Base-by-base conservation (phyloP, 2,113 vertebrate species). In the Pterocles orientalis region DNA sequence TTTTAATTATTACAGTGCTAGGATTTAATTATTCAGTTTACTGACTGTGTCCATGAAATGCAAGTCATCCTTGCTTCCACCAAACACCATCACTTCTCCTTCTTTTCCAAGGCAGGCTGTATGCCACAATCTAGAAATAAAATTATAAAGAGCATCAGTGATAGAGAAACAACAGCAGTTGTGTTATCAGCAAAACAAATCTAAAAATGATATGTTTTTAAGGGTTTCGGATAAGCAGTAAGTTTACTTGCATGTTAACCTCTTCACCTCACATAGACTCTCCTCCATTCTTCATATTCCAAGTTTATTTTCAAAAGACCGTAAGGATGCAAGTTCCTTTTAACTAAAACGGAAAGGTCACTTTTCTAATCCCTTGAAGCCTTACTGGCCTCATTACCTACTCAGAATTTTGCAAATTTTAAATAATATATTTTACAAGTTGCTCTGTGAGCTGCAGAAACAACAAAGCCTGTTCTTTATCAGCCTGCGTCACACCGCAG, bases 21-120 rank as follows among this genome's bases (percentile, higher is more conserved):
- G 26, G 23, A 91, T 87, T 92, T 56, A 50, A 12, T 56, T 71
- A 43, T 16, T 58, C 91, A 48, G 64, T 73, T 86, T 96, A 98
- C 99, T 98, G 92, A 99, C 99, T n/a, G 98, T 99, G 97, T 99
- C 99, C 76, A 99, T 98, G 41, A 99, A 98, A 54, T 99, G 98
- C 93, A 99, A 97, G 97, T 99, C 98, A 96, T 99, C 99, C 95
- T 99, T 99, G 95, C 99, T 99, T 87, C 99, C 99, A 90, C 99
- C 99, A 95, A 99, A 99, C 93, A 99, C 99, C 97, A 99, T 98
- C 88, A 99, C 98, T 92, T 99, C 99, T 86, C 98, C 98, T 94
- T 99, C 99, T 96, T 98, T 99, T 36, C 98, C 98, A 15, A 98
- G 96, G 95, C 98, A 99, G 20, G 99, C 99, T 18, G 98, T 99